Evolutionary conservation across 2,113 vertebrate species (phyloP).

Genomic region (Myrmophylax atrothorax): DNA sequence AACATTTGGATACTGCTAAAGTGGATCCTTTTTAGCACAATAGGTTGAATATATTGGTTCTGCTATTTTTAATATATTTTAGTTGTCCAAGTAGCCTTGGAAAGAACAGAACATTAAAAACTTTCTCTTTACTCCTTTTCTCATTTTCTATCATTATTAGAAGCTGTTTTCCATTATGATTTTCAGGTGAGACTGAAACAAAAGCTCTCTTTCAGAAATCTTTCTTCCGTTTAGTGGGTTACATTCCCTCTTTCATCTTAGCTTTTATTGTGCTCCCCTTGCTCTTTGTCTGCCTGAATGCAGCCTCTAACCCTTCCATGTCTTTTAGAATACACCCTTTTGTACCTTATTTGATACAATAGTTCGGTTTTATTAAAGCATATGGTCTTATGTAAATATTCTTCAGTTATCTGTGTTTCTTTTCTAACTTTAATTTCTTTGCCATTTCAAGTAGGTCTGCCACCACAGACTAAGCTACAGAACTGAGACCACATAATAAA

Average conservation of each 20-base stretch:
- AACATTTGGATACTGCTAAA: not conserved
- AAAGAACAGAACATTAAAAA: too few species aligned
- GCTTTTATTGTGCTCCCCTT: not conserved
- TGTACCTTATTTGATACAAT: not conserved
- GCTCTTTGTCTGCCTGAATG: not conserved
- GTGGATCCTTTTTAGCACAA: not conserved
- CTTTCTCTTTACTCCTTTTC: not conserved
- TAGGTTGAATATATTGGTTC: not conserved
- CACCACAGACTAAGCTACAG: not conserved
- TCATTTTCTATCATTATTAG: not conserved
- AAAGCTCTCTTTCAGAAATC: not conserved
- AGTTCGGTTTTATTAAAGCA: not conserved
- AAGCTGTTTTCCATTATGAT: not conserved
- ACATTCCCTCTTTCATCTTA: not conserved
- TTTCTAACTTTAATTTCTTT: not conserved
- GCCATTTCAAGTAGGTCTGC: not conserved
- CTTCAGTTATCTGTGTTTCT: not conserved
- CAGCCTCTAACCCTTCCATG: not conserved
- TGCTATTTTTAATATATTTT: not conserved
- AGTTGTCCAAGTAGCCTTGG: not conserved
- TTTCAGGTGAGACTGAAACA: not conserved
- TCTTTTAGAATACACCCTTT: not conserved
- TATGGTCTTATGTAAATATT: not conserved
- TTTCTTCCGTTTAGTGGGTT: not conserved
- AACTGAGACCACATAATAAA: not conserved